Evolutionary conservation across 2,888 invertebrate species (phyloP).

Genomic region (Polydrusus pterygomalis): DNA sequence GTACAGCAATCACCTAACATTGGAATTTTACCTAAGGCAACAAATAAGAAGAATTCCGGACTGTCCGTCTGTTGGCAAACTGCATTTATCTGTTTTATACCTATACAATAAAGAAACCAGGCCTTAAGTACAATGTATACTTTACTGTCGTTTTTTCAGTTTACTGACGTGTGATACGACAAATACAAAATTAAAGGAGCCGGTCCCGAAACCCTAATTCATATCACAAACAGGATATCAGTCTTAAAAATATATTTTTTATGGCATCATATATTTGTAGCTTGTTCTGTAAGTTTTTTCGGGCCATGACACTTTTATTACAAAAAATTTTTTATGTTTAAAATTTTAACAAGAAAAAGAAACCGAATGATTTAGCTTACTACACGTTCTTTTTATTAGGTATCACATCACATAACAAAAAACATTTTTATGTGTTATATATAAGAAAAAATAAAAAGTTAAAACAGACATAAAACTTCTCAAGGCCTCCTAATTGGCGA

Average conservation of each 20-base stretch:
- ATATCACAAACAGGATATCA: slow-evolving; percentile 14
- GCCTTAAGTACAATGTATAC: no score
- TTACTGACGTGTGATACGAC: background rate
- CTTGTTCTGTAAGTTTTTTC: slow-evolving; percentile 35
- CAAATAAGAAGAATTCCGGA: no score
- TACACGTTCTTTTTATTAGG: slow-evolving; percentile 29
- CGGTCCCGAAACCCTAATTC: slow-evolving; percentile 4
- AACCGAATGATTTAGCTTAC: slow-evolving; percentile 29
- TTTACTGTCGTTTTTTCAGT: background rate
- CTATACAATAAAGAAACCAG: no score
- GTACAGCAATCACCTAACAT: no score
- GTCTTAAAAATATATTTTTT: slow-evolving; percentile 32
- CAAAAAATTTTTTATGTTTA: slow-evolving; percentile 36
- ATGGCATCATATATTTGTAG: slow-evolving; percentile 31
- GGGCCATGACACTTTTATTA: slow-evolving; percentile 32
- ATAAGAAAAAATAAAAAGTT: slow-evolving; percentile 8
- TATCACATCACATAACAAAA: slow-evolving; percentile 29
- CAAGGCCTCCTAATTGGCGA: slow-evolving; percentile 37
- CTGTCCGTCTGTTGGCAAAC: no score
- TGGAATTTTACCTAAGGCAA: no score
- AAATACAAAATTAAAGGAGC: slow-evolving; percentile 5
- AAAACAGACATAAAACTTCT: slow-evolving; percentile 31
- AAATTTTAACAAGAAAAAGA: slow-evolving; percentile 33
- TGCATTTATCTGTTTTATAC: no score
- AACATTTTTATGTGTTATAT: slow-evolving; percentile 14